Percentiles rank a stretch among this genome's conserved stretches.
phyloP scores from a whole-genome alignment of 1,140 invertebrate genomes.

The Armadillidium nasatum region DNA sequence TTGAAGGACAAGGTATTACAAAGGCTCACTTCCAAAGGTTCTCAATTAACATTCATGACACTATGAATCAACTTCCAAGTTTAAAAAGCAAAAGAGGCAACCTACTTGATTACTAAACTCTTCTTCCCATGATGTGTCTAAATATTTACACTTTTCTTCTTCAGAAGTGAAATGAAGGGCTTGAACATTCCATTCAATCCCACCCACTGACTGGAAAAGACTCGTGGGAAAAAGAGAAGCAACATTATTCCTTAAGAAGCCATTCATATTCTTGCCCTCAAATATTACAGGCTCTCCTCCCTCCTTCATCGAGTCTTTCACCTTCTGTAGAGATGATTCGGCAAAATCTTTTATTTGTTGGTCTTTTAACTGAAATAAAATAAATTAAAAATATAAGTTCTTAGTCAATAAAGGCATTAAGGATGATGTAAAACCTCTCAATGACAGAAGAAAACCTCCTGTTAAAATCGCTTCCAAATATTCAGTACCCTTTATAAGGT shows the following conservation, averaged over 20 bases:
- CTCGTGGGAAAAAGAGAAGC: slow-evolving; percentile 28
- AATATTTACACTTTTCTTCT: not conserved
- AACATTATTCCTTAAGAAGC: slow-evolving; percentile 34
- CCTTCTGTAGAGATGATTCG: slow-evolving; percentile 22
- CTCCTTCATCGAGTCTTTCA: slow-evolving; percentile 28
- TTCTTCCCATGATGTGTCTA: slow-evolving; percentile 24
- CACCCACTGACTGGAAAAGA: slow-evolving; percentile 16
- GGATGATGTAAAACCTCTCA: not conserved
- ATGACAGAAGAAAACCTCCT: not conserved
- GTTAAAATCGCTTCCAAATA: not conserved
- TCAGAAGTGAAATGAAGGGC: slow-evolving; percentile 26
- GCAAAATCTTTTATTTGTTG: slow-evolving; percentile 29
- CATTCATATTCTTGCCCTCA: slow-evolving; percentile 21
- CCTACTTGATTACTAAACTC: slow-evolving; percentile 29
- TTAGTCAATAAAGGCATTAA: not conserved
- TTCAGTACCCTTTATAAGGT: not conserved
- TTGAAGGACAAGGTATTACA: too few species aligned
- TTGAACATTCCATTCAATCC: slow-evolving; percentile 27
- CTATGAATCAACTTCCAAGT: too few species aligned
- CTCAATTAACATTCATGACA: too few species aligned
- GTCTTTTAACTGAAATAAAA: slow-evolving; percentile 25
- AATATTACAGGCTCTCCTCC: slow-evolving; percentile 10
- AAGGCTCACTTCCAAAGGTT: too few species aligned
- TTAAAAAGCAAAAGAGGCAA: not conserved
- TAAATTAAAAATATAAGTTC: not conserved